These are phyloP conservation scores for Melanostoma scalare DNA, from an alignment of 2,888 invertebrate genomes.

Conservation along the genomic window DNA sequence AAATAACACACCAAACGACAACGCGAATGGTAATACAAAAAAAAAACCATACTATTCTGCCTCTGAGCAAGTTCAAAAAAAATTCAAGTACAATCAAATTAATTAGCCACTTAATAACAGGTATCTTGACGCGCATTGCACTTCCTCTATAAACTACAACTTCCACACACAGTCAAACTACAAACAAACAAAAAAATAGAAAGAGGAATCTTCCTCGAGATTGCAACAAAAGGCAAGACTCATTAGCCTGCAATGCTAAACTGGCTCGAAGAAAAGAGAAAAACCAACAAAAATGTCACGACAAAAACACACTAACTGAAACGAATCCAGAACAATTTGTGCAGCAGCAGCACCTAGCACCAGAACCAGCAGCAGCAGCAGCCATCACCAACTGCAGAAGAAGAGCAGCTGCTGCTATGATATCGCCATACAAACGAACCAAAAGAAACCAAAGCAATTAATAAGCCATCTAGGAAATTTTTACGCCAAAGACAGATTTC, in stretches of 20 bases:
- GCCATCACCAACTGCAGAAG: background rate
- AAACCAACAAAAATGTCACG: slow-evolving; percentile 61
- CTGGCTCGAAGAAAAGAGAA: slow-evolving; percentile 6
- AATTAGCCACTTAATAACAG: slow-evolving; percentile 72
- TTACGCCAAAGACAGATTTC: slow-evolving; percentile 47
- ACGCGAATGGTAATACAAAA: background rate
- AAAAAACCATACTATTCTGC: slow-evolving; percentile 28
- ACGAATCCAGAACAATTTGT: slow-evolving; percentile 63
- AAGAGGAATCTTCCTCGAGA: slow-evolving; percentile 3
- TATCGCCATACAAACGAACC: background rate
- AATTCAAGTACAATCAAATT: slow-evolving; percentile 58
- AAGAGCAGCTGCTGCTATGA: background rate
- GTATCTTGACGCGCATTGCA: slow-evolving; percentile 71
- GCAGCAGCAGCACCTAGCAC: too few species aligned
- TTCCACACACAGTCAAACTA: slow-evolving; percentile 2
- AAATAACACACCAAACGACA: background rate
- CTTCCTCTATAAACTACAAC: slow-evolving; percentile 46
- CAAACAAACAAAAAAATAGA: background rate
- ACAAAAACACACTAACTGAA: slow-evolving; percentile 39
- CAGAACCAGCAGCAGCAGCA: background rate
- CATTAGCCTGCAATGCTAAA: slow-evolving; percentile 28
- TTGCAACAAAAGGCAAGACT: slow-evolving; percentile 19
- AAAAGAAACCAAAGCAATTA: slow-evolving; percentile 44
- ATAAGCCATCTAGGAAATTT: slow-evolving; percentile 65
- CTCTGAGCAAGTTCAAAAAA: background rate